Conservation (phyloP, 2,113 vertebrate genomes). For the Pachyramphus minor region DNA sequence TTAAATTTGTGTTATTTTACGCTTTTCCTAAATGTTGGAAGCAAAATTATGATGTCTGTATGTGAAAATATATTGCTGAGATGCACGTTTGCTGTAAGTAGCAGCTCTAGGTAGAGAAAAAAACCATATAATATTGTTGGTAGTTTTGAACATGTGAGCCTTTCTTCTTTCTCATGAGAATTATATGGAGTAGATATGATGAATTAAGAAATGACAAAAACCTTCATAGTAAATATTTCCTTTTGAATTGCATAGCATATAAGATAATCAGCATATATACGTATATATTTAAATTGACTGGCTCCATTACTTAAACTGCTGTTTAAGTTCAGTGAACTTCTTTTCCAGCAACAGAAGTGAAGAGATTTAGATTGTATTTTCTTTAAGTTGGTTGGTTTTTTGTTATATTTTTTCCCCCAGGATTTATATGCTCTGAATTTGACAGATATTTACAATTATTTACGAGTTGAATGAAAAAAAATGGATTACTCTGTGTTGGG, state of each 20-base stretch:
- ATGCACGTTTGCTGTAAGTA: not conserved
- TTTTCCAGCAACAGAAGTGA: not conserved
- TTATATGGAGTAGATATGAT: not conserved
- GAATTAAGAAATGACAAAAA: not conserved
- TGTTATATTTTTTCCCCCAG: too few relatives aligned
- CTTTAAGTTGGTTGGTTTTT: not conserved
- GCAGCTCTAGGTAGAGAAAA: not conserved
- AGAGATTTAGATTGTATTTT: not conserved
- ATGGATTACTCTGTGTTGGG: not conserved
- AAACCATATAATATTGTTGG: not conserved
- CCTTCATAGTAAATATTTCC: not conserved
- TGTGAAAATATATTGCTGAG: not conserved
- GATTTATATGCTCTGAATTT: not conserved
- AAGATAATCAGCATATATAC: not conserved
- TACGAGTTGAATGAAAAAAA: not conserved
- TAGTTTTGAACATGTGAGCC: not conserved
- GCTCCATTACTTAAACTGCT: not conserved
- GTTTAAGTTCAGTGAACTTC: not conserved
- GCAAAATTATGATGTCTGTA: not conserved
- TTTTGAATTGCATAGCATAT: not conserved
- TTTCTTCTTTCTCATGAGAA: not conserved
- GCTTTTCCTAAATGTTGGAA: not conserved
- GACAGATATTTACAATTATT: not conserved
- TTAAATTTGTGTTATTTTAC: not conserved
- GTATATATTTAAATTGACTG: not conserved